Evolutionary conservation across 1,140 invertebrate genomes (phyloP).

Genomic region (Heliconius himera): DNA sequence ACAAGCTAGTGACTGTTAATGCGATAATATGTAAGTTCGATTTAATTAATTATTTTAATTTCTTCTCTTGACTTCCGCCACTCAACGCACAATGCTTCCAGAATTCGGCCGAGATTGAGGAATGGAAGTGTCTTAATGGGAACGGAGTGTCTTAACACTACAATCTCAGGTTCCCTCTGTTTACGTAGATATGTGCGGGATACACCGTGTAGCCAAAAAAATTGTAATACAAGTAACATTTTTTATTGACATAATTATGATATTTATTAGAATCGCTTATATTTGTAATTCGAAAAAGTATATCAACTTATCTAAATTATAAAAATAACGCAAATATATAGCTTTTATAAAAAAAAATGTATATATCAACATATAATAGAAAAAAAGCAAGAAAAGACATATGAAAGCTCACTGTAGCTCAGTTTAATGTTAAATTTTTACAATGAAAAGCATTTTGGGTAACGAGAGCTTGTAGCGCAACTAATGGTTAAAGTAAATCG

Average conservation of each 20-base stretch:
- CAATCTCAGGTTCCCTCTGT: too few relatives aligned
- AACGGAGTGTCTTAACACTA: background rate
- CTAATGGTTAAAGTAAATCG: slow-evolving; percentile 25
- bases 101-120: background rate
- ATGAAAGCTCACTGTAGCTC: background rate
- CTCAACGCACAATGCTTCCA: background rate
- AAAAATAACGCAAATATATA: too few relatives aligned
- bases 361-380: too few relatives aligned
- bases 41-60: background rate
- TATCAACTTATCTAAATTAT: too few relatives aligned
- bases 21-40: background rate
- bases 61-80: background rate
- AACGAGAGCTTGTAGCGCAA: slow-evolving; percentile 31
- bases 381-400: background rate
- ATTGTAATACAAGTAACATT: too few relatives aligned
- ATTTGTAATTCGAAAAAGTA: too few relatives aligned
- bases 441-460: slow-evolving; percentile 20
- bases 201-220: background rate
- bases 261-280: too few relatives aligned
- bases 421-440: background rate
- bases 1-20: background rate
- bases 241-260: too few relatives aligned
- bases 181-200: too few relatives aligned
- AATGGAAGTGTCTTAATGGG: background rate
- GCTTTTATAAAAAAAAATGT: too few relatives aligned